Conservation (phyloP, 2,113 vertebrate genomes). For the Perognathus longimembris region DNA sequence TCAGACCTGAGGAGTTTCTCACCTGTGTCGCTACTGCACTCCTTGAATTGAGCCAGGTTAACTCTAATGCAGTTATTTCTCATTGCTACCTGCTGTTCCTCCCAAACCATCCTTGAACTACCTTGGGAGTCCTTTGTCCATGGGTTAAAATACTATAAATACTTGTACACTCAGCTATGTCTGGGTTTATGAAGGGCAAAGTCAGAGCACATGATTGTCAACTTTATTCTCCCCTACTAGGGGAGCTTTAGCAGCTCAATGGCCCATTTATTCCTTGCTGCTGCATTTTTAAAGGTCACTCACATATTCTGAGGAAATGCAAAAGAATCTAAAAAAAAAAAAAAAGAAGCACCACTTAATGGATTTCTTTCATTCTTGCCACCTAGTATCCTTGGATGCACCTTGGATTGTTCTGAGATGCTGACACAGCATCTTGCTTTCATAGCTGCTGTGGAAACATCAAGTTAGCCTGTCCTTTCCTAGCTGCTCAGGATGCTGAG, state of each 20-base stretch:
- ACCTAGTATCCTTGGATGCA: not conserved
- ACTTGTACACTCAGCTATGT: not conserved
- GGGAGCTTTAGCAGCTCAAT: not conserved
- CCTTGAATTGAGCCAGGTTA: not conserved
- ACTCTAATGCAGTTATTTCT: not conserved
- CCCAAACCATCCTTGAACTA: not conserved
- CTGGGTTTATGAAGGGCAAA: not conserved
- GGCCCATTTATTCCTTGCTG: not conserved
- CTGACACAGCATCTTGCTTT: not conserved
- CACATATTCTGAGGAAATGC: not conserved
- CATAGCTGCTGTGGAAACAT: not conserved
- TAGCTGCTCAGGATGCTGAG: too few relatives aligned
- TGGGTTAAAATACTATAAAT: not conserved
- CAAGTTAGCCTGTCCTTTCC: not conserved
- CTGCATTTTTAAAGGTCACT: not conserved
- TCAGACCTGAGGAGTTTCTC: not conserved
- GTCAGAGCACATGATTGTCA: not conserved
- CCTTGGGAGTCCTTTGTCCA: too few relatives aligned
- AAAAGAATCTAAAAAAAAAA: not conserved
- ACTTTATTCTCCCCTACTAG: rapidly evolving
- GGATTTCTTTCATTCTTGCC: not conserved
- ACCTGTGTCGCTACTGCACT: not conserved
- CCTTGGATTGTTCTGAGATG: not conserved
- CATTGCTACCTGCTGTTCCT: not conserved
- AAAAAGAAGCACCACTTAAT: not conserved